Conservation (phyloP, 2,888 invertebrate genomes). For the Epistrophella euchroma region DNA sequence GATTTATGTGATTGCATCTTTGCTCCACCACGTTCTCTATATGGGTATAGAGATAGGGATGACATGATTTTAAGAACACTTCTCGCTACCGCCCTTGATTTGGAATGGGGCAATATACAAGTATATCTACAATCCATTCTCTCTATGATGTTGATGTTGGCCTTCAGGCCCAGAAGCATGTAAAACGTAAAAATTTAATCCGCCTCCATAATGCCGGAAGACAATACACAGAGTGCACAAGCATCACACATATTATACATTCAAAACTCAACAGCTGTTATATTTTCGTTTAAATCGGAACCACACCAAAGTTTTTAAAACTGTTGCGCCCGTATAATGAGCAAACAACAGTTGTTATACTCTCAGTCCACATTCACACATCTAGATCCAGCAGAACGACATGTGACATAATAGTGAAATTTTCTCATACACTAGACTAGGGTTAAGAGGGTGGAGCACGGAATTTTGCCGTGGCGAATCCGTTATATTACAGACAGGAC, state of each 20-base stretch:
- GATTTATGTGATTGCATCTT: slow-evolving; percentile 75
- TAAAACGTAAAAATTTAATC: slow-evolving; percentile 58
- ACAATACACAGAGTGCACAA: slow-evolving; percentile 17
- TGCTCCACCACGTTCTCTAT: slow-evolving; percentile 35
- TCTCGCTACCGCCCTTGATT: not conserved
- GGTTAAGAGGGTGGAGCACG: slow-evolving; percentile 11
- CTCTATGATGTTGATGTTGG: slow-evolving; percentile 18
- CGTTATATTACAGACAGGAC: not conserved
- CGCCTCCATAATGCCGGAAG: slow-evolving; percentile 50
- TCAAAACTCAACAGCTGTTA: slow-evolving; percentile 54
- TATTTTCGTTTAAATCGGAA: slow-evolving; percentile 39
- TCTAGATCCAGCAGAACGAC: slow-evolving; percentile 24
- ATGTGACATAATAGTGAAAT: slow-evolving; percentile 67
- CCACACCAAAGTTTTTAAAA: slow-evolving; percentile 38
- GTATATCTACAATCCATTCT: not conserved
- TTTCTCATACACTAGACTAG: slow-evolving; percentile 38
- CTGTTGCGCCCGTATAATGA: slow-evolving; percentile 72
- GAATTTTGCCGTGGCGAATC: slow-evolving; percentile 46
- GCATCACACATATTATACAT: not conserved
- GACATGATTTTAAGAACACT: not conserved
- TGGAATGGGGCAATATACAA: slow-evolving; percentile 5
- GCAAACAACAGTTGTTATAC: slow-evolving; percentile 69
- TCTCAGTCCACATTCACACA: slow-evolving; percentile 10
- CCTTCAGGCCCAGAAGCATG: slow-evolving; percentile 56
- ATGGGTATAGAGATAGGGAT: not conserved